Conservation (phyloP, 2,888 invertebrate genomes). For the Lithophane semibrunnea region DNA sequence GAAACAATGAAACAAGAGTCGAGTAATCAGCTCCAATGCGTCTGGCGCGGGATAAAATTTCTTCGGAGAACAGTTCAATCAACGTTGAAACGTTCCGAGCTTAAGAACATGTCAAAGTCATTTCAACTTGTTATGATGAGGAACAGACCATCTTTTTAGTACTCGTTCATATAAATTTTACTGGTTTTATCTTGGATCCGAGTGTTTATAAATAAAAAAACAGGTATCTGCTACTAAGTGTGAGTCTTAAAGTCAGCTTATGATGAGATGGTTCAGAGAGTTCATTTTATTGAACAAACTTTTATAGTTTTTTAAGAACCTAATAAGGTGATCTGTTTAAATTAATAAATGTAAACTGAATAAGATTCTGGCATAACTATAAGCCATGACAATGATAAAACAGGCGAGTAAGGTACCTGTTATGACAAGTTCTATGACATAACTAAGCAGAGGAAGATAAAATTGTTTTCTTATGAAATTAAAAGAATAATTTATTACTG, state of each 20-base stretch:
- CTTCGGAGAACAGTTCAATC: slow-evolving; percentile 61
- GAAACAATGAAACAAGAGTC: slow-evolving; percentile 72
- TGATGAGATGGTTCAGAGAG: slow-evolving; percentile 17
- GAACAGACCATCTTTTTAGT: slow-evolving; percentile 30
- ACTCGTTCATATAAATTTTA: slow-evolving; percentile 18
- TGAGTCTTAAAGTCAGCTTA: slow-evolving; percentile 43
- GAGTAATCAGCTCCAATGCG: slow-evolving; percentile 69
- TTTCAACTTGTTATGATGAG: slow-evolving; percentile 37
- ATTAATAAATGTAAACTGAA: slow-evolving; percentile 5
- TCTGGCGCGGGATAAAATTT: slow-evolving; percentile 62
- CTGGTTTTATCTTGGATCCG: slow-evolving; percentile 28
- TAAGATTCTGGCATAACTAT: background rate
- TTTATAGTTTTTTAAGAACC: slow-evolving; percentile 15
- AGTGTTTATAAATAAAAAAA: slow-evolving; percentile 53
- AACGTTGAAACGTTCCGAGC: slow-evolving; percentile 43
- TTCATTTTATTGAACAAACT: slow-evolving; percentile 17
- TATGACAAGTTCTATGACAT: background rate
- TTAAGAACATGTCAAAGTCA: slow-evolving; percentile 50
- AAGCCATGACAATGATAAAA: slow-evolving; percentile 10
- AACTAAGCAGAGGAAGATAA: background rate
- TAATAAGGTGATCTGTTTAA: background rate
- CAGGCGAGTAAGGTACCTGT: background rate
- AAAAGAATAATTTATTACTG: slow-evolving; percentile 22
- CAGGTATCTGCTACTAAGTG: slow-evolving; percentile 36
- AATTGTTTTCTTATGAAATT: slow-evolving; percentile 21